phyloP scores from a whole-genome alignment of 1,140 invertebrate species.

The Pachyrhynchus sulphureomaculatus region DNA sequence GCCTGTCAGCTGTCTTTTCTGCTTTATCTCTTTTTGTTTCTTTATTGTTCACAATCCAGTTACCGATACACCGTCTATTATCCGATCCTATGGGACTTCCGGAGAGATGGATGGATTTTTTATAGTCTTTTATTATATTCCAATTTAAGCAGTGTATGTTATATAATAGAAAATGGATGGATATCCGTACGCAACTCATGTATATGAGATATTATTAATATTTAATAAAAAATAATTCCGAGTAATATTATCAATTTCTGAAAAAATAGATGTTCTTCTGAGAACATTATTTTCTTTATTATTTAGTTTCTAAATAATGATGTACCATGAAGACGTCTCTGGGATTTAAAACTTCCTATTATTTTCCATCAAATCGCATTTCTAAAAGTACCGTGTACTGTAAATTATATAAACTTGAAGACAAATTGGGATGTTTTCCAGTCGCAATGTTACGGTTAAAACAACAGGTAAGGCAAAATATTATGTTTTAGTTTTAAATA shows the following conservation, averaged over 20 bases:
- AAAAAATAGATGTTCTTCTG: too few relatives aligned
- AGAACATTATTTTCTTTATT: too few relatives aligned
- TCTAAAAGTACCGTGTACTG: too few relatives aligned
- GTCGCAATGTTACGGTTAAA: too few relatives aligned
- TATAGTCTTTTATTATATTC: slow-evolving; percentile 40
- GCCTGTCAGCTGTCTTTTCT: slow-evolving; percentile 48
- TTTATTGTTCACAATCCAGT: slow-evolving; percentile 50
- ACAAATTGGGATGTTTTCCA: too few relatives aligned
- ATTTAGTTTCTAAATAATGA: too few relatives aligned
- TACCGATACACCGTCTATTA: slow-evolving; percentile 45
- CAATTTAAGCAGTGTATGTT: slow-evolving; percentile 18
- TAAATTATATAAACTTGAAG: too few relatives aligned
- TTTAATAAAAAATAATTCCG: too few relatives aligned
- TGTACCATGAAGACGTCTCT: too few relatives aligned
- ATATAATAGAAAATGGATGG: background rate
- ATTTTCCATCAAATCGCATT: background rate
- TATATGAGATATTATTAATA: background rate
- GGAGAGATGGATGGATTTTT: slow-evolving; percentile 51
- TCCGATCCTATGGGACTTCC: slow-evolving; percentile 39
- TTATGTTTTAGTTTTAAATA: too few relatives aligned
- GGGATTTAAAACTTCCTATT: background rate
- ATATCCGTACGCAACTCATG: background rate
- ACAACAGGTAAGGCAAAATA: too few relatives aligned
- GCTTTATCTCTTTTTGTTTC: slow-evolving; percentile 47
- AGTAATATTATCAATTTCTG: too few relatives aligned